phyloP scores from a whole-genome alignment of 1,140 invertebrate genomes.

The Trachelipus rathkii region DNA sequence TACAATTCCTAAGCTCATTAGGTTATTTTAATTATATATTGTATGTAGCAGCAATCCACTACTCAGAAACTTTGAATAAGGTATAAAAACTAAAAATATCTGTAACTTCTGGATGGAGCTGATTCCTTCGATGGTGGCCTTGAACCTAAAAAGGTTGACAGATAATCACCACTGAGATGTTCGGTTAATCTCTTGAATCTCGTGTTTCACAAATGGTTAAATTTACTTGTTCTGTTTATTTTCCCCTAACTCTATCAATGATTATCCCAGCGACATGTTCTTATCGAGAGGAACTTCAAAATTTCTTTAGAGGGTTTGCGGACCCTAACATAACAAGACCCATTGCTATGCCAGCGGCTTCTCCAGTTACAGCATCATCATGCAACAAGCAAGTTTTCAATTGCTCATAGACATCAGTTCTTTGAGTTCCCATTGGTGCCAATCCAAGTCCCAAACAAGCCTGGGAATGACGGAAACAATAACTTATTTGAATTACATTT shows the following conservation, averaged over 20 bases:
- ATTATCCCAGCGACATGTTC: conserved; percentile 81
- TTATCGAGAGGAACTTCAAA: conserved; percentile 97
- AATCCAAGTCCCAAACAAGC: conserved; percentile 91
- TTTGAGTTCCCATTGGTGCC: conserved; percentile 94
- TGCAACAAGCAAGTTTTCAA: conserved; percentile 95
- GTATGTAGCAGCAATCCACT: conserved; percentile 90
- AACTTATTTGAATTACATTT: too few relatives aligned
- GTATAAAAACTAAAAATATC: too few relatives aligned
- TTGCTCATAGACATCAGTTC: conserved; percentile 90
- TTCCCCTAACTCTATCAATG: too few relatives aligned
- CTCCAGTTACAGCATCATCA: conserved; percentile 97
- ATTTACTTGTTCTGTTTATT: too few relatives aligned
- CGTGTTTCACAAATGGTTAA: too few relatives aligned
- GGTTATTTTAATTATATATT: conserved; percentile 76
- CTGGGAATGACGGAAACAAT: conserved; percentile 87
- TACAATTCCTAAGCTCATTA: conserved; percentile 56
- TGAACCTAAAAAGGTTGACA: too few relatives aligned
- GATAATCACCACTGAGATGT: too few relatives aligned
- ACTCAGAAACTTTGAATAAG: too few relatives aligned
- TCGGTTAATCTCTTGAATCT: too few relatives aligned
- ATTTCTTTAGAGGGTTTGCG: conserved; percentile 71
- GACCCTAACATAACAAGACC: conserved; percentile 98
- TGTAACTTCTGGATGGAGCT: too few relatives aligned
- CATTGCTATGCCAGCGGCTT: conserved; percentile 97
- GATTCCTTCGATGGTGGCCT: too few relatives aligned